Evolutionary conservation across 2,888 invertebrate genomes (phyloP), one percentile per base, ranked within the genome.

Genomic region (Schrankia costaestrigalis): DNA sequence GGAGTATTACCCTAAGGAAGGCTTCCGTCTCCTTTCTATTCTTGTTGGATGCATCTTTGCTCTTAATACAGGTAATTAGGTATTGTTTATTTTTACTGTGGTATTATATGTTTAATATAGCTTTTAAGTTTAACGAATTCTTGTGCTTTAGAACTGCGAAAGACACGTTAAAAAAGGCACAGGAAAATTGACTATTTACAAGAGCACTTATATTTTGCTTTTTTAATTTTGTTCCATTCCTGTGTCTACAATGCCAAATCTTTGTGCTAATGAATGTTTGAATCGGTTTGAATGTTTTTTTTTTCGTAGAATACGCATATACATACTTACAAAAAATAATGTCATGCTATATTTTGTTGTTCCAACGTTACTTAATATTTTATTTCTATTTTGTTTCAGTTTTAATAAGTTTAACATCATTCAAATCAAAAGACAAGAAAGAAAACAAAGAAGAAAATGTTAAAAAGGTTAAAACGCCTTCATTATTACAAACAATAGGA

Each of bases 1-100:
- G 11, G 90, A 90, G 61, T 61, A 59, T 4, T 63, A 54, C 18
- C 76, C 78, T 11, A 46, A 60, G 17, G 69, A 84, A 62, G 91
- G 91, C 15, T 91, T 91, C 58, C 68, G 63, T 8, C 75, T 85
- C 33, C 75, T 89, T 24, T 85, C 89, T 21, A 25, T 25, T n/a
- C 38, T 60, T 8, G 43, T 66, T 22, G 55, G 50, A 11, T 41
- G 39, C 1, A 35, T 68, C 34, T 70, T 61, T 48, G 50, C 63
- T 32, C 7, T 67, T 7, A 73, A 68, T 37, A 41, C 58, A 51
- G 56, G 74, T 74, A 59, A 31, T 10, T 15, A 11, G 2, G 10
- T 14, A 22, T 11, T 12, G n/a, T 7, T 2, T 11, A n/a, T n/a
- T 8, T 9, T 1, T 15, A 11, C 10, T 1, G 11, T n/a, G 6